Percentiles rank a stretch among this genome's conserved stretches.
Evolutionary conservation across 2,113 vertebrate genomes (phyloP).

Genomic region (Ariopsis seemanni): DNA sequence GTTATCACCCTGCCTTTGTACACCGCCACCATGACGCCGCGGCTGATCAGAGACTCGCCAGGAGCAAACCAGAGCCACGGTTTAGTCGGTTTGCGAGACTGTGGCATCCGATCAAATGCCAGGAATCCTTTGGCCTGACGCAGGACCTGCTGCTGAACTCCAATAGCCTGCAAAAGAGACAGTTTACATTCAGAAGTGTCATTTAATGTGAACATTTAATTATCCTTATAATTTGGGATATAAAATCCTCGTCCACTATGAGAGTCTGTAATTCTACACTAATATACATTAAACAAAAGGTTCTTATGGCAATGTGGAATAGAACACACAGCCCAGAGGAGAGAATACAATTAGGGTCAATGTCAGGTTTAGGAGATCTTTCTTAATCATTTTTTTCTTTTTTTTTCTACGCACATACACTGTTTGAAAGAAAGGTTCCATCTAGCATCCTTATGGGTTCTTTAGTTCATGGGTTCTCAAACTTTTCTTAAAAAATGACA

Average conservation of each 20-base stretch:
- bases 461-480: not conserved
- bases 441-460: not conserved
- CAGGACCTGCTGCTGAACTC: conserved; percentile 94
- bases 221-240: not conserved
- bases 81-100: conserved; percentile 77
- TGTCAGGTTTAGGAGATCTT: not conserved
- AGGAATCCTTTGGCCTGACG: conserved; percentile 91
- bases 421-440: not conserved
- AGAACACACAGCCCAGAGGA: no score
- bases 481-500: not conserved
- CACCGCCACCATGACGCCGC: conserved; percentile 94
- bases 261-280: not conserved
- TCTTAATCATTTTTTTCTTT: not conserved
- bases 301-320: not conserved
- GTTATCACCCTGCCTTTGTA: conserved; percentile 93
- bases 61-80: conserved; percentile 97
- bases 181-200: conserved; percentile 39
- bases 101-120: conserved; percentile 90
- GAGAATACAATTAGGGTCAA: not conserved
- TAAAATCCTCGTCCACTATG: not conserved
- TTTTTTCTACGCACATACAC: not conserved
- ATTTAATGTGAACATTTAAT: not conserved
- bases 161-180: conserved; percentile 83
- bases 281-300: not conserved
- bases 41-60: conserved; percentile 89